Conservation (phyloP, 2,797 vertebrate genomes). For the Sciurus vulgaris region DNA sequence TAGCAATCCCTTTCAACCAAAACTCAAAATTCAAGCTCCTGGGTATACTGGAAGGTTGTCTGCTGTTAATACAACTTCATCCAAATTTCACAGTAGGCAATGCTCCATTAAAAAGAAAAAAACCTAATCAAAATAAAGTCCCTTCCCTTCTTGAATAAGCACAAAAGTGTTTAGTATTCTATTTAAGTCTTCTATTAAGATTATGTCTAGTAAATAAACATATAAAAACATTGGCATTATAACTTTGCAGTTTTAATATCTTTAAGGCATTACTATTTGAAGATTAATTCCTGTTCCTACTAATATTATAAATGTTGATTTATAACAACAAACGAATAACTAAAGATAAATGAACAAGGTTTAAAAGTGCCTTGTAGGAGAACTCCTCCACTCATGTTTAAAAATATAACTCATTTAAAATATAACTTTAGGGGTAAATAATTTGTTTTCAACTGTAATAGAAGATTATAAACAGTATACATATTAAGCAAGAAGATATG, state of each 20-base stretch:
- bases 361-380: conserved; percentile 44
- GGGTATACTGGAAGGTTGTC: conserved; percentile 5
- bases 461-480: not conserved
- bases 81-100: not conserved
- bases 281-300: conserved; percentile 68
- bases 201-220: conserved; percentile 64
- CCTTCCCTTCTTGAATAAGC: conserved; percentile 6
- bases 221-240: conserved; percentile 57
- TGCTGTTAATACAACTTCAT: conserved; percentile 16
- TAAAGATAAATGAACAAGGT: conserved; percentile 65
- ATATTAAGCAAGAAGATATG: not conserved
- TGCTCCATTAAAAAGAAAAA: conserved; percentile 41
- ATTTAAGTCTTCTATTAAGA: conserved; percentile 65
- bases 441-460: conserved; percentile 27
- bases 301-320: conserved; percentile 72
- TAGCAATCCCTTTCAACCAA: conserved; percentile 6
- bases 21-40: conserved; percentile 62
- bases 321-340: conserved; percentile 59
- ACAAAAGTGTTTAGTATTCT: conserved; percentile 45
- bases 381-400: conserved; percentile 39
- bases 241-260: conserved; percentile 66
- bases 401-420: conserved; percentile 68
- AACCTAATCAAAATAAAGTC: conserved; percentile 55
- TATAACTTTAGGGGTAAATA: conserved; percentile 63
- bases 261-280: conserved; percentile 66